These are phyloP conservation scores for Cordilura impudica DNA, from an alignment of 2,888 invertebrate species.

Conservation along the genomic window DNA sequence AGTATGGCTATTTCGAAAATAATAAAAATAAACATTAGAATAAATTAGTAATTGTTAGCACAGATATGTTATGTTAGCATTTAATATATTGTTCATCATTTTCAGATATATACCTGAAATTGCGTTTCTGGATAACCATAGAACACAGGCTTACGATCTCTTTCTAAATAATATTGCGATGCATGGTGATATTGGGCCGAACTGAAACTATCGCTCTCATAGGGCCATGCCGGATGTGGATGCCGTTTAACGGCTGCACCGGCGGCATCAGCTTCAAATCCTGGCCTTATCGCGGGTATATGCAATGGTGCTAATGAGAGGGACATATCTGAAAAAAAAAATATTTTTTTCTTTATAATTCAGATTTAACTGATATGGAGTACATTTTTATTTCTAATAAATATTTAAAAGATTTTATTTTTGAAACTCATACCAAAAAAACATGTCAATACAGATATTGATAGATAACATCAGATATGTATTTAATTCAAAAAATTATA, in stretches of 20 bases:
- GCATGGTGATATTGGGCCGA: slow-evolving; percentile 75
- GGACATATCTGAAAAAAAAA: slow-evolving; percentile 79
- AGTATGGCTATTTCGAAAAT: slow-evolving; percentile 71
- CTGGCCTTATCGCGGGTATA: slow-evolving; percentile 91
- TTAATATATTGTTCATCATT: slow-evolving; percentile 1
- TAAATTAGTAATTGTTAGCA: not conserved
- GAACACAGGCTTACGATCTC: slow-evolving; percentile 78
- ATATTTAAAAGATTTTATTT: too few relatives aligned
- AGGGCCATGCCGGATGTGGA: slow-evolving; percentile 77
- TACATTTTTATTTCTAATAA: too few relatives aligned
- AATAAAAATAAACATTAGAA: slow-evolving; percentile 1
- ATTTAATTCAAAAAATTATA: too few relatives aligned
- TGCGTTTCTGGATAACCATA: slow-evolving; percentile 78
- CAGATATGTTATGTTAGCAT: not conserved
- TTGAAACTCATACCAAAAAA: too few relatives aligned
- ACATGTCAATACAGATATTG: too few relatives aligned
- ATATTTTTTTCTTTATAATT: too few relatives aligned
- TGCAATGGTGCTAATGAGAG: slow-evolving; percentile 85
- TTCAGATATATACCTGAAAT: slow-evolving; percentile 74
- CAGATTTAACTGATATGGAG: too few relatives aligned
- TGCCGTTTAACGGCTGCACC: slow-evolving; percentile 77
- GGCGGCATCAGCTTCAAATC: slow-evolving; percentile 79
- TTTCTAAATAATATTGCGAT: slow-evolving; percentile 77
- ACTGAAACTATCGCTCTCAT: slow-evolving; percentile 77
- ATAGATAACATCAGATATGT: too few relatives aligned